Conservation (phyloP, 2,113 vertebrate species). For the Numida meleagris region DNA sequence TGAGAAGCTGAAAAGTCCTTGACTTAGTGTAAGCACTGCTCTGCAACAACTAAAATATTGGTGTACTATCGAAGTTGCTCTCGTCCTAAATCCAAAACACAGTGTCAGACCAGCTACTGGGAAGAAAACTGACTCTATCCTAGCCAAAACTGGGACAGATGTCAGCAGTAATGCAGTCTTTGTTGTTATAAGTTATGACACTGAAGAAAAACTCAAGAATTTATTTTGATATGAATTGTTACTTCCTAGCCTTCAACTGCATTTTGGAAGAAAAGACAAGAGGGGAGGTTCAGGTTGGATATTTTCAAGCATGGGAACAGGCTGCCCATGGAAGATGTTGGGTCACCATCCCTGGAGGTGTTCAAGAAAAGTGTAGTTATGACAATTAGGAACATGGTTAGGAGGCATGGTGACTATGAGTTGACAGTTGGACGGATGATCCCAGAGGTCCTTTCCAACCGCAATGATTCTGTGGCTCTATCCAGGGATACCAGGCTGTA, state of each 20-base stretch:
- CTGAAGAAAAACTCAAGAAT: not conserved
- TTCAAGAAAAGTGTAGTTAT: too few relatives aligned
- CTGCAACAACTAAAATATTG: not conserved
- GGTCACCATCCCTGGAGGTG: too few relatives aligned
- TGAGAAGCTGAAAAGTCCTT: not conserved
- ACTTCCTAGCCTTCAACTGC: too few relatives aligned
- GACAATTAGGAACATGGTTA: too few relatives aligned
- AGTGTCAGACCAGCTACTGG: not conserved
- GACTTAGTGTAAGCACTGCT: not conserved
- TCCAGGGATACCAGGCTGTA: not conserved
- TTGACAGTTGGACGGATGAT: too few relatives aligned
- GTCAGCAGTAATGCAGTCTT: not conserved
- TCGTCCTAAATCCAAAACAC: not conserved
- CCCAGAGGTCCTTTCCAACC: too few relatives aligned
- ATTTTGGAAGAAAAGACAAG: too few relatives aligned
- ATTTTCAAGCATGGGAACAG: not conserved
- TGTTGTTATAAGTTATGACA: fast-evolving
- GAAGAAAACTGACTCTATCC: not conserved
- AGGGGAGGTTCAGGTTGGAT: too few relatives aligned
- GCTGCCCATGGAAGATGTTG: not conserved
- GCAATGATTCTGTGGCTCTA: not conserved
- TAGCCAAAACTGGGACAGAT: not conserved
- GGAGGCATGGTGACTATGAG: too few relatives aligned
- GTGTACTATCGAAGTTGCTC: not conserved
- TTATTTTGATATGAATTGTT: too few relatives aligned